Base-by-base conservation (phyloP, 2,113 vertebrate genomes). In the Tachysurus fulvidraco region DNA sequence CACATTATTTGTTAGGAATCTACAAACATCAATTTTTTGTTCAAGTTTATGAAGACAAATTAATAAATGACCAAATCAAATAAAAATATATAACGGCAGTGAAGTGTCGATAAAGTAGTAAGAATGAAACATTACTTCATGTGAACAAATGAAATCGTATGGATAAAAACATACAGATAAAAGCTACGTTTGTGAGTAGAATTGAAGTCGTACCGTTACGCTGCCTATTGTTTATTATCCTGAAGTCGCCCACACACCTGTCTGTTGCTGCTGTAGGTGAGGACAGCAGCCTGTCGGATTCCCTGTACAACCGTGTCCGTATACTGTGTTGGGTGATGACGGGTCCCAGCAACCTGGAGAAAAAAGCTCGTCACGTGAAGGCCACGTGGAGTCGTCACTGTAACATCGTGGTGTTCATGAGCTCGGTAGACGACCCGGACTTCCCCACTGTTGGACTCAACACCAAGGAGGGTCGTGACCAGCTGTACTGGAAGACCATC, bases 281-380 rank as follows among this genome's bases (percentile, higher is more conserved):
- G 85, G 94, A 95, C 52, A 92, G 94, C 62, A 85, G 7, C 2
- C 73, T 95, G 82, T 95, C 95, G 0, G 95, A 93, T 13, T 92
- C 86, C 6, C 93, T 95, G 2, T 95, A 93, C 84, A 89, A 76
- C 36, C 94, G 92, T 65, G 95, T 96, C 0, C 95, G 94, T 0
- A 90, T 95, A 65, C 94, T 96, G 25, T 96, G 95, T 91, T 96
- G 94, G 95, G 94, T 96, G 87, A 93, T 96, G 95, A 95, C 95
- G 0, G 88, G 91, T 0, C 94, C 95, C 0, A 88, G 41, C 1
- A 95, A 91, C 89, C 86, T 95, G 83, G 80, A 96, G 83, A 95
- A 25, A 9, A 93, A 93, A n/a, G 91, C 95, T 12, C 91, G 92
- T 0, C 95, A 94, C 2, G 92, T 95, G 6, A 95, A 93, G 84